Percentiles rank a stretch among this genome's conserved stretches.
Conservation (phyloP, 2,113 vertebrate genomes). For the Apus apus region DNA sequence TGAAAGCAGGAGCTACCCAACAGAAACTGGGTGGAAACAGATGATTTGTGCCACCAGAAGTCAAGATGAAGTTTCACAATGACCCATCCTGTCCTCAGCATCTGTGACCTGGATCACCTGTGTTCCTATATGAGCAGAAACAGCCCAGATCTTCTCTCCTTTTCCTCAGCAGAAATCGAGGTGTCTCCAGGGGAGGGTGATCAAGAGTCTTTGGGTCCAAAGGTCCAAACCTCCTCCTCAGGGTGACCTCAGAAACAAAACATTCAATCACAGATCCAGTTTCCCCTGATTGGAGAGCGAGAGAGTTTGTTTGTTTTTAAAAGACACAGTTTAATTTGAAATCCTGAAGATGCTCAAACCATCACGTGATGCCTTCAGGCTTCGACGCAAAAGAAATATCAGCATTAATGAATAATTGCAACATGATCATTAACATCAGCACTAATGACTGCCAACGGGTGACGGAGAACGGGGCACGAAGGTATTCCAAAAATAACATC, state of each 20-base stretch:
- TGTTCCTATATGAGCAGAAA: neutral
- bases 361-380: neutral
- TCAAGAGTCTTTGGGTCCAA: no score
- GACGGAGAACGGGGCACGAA: neutral
- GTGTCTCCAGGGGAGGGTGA: neutral
- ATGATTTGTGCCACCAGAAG: neutral
- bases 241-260: neutral
- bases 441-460: neutral
- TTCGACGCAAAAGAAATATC: neutral
- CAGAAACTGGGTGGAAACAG: neutral
- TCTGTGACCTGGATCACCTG: neutral
- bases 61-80: neutral
- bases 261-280: fast-evolving
- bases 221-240: neutral
- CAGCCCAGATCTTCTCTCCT: neutral
- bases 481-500: neutral
- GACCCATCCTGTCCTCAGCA: neutral
- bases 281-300: neutral
- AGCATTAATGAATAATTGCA: conserved; percentile 45
- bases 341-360: neutral
- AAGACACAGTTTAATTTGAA: neutral
- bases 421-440: neutral
- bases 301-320: neutral
- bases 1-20: neutral
- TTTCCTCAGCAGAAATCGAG: neutral